Evolutionary conservation across 2,113 vertebrate genomes (phyloP), one percentile per base, ranked within the genome.

Genomic region (Colaptes auratus): DNA sequence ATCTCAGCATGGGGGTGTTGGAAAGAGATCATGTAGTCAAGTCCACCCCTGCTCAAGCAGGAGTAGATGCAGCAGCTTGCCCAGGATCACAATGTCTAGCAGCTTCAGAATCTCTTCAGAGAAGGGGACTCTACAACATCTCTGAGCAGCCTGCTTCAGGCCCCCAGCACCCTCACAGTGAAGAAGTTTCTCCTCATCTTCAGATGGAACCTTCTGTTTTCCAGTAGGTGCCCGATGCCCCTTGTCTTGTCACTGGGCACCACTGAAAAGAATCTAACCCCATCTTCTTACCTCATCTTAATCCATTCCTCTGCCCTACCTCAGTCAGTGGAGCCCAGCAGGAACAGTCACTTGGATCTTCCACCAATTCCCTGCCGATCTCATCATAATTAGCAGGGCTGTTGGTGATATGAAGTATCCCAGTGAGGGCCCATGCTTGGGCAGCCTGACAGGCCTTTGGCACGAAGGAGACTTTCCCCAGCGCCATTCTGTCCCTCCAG

Each of bases 381-480:
- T 14, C 12, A 23, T 21, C 52, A 12, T 28, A 44, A 85, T 44
- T 19, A 33, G 28, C 63, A 42, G 66, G 48, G 28, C 27, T 6
- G 64, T 25, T 6, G 39, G 27, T 30, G 59, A 36, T 17, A 3
- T 0, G 2, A 2, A 9, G 55, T 6, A 71, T 33, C 75, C 59
- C 72, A 19, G 0, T 0, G 1, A 16, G 21, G 24, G 10, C 35
- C 52, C 24, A 9, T 1, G 0, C 18, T 7, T 15, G 19, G 61
- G 71, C 65, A 75, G 17, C 3, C 18, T 1, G 0, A 56, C 66
- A 23, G 19, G n/a, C 25, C 30, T 35, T 63, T 46, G 70, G 77
- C 81, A 83, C 0, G 0, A 64, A n/a, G 64, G 42, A 67, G 27
- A 13, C 7, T 58, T 93, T 72, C 58, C 53, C 48, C 36, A 36